Evolutionary conservation across 92 coral and sea anemone species (phyloP).

Genomic region (Scolanthus callimorphus): DNA sequence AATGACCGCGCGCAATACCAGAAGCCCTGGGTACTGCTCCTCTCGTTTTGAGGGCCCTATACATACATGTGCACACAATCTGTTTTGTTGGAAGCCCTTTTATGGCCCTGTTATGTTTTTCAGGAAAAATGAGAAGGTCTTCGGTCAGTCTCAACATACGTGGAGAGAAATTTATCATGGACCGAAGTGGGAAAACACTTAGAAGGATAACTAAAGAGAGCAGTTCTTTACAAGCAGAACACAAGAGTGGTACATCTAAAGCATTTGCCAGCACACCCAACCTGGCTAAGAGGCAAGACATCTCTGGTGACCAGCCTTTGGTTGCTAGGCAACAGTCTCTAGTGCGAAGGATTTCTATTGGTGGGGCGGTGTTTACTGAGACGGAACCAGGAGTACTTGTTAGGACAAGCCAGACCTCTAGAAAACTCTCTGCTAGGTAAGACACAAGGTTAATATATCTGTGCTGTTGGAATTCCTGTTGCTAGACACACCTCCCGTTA

Average conservation of each 20-base stretch:
- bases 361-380: slow-evolving; percentile 40
- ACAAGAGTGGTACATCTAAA: background rate
- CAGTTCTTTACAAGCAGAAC: background rate
- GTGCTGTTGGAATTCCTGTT: too few relatives aligned
- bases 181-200: slow-evolving; percentile 63
- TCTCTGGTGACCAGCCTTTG: background rate
- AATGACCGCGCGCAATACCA: too few relatives aligned
- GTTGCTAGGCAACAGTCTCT: slow-evolving; percentile 16
- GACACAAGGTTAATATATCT: too few relatives aligned
- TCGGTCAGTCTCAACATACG: slow-evolving; percentile 57
- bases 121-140: slow-evolving; percentile 30
- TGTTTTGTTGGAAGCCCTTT: too few relatives aligned
- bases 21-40: too few relatives aligned
- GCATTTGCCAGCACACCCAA: background rate
- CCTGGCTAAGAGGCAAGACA: background rate
- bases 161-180: slow-evolving; percentile 64
- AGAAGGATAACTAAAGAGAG: slow-evolving; percentile 53
- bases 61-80: background rate
- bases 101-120: too few relatives aligned
- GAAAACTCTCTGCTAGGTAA: slow-evolving; percentile 35
- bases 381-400: slow-evolving; percentile 41
- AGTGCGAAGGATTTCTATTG: slow-evolving; percentile 23
- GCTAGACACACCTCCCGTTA: too few relatives aligned
- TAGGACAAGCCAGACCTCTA: slow-evolving; percentile 25
- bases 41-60: too few relatives aligned